Conservation (phyloP, 1,140 invertebrate genomes). For the Drosophila takahashii region DNA sequence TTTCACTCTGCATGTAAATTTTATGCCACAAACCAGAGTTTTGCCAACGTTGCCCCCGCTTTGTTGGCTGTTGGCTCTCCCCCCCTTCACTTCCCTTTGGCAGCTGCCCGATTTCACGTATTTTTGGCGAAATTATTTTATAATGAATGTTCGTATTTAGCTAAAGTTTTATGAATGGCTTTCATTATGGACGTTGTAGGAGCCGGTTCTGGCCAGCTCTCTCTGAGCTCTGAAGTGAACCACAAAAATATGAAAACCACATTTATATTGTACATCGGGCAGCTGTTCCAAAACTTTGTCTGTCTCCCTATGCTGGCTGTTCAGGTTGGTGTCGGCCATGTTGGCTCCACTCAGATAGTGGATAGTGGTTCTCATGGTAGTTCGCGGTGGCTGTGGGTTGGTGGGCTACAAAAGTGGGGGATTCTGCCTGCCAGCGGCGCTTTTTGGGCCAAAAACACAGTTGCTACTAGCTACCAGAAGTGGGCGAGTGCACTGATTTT, state of each 20-base stretch:
- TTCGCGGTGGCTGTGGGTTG: conserved; percentile 49
- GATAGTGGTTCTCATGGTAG: conserved; percentile 52
- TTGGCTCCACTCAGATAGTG: conserved; percentile 10
- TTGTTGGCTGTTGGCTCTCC: background rate
- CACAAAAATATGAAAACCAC: conserved; percentile 83
- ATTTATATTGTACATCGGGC: conserved; percentile 79
- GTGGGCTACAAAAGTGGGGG: conserved; percentile 7
- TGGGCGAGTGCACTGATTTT: conserved; percentile 58
- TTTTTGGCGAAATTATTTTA: conserved; percentile 74
- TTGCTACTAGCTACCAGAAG: conserved; percentile 44
- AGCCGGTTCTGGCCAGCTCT: conserved; percentile 29
- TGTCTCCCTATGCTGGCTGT: conserved; percentile 32
- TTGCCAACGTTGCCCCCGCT: conserved; percentile 25
- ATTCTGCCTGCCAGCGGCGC: conserved; percentile 45
- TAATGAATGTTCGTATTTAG: conserved; percentile 82
- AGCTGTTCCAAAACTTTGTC: conserved; percentile 78
- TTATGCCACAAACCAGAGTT: conserved; percentile 36
- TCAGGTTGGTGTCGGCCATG: conserved; percentile 14
- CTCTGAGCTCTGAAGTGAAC: conserved; percentile 73
- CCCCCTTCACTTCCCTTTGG: background rate
- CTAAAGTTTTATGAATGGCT: conserved; percentile 83
- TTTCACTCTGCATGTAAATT: conserved; percentile 82
- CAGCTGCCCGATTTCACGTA: conserved; percentile 38
- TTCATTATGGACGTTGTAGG: conserved; percentile 62
- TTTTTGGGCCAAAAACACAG: conserved; percentile 51